Evolutionary conservation across 2,888 invertebrate genomes (phyloP), one percentile per base, ranked within the genome.

Genomic region (Onthophagus sagittarius): DNA sequence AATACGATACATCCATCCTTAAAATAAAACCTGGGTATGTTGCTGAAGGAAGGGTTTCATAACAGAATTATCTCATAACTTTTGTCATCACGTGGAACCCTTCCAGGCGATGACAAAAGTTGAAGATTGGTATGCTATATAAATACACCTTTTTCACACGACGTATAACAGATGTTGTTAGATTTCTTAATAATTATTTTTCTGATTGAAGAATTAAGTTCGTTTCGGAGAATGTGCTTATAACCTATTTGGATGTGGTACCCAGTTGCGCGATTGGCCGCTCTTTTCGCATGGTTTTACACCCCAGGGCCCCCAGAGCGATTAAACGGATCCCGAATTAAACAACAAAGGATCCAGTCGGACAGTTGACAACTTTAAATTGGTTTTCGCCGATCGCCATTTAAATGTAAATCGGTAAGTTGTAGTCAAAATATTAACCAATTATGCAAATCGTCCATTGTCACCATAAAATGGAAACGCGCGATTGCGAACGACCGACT

Each of bases 281-380:
- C 39, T 11, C 39, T 53, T 53, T 53, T 53, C 39, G 39, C 39
- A 53, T 53, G 39, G 39, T 53, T 53, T 53, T 53, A 53, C 39
- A 53, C 39, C 39, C 39, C 39, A 53, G 39, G 39, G 39, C 65
- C 79, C 78, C 80, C 80, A 80, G 78, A 78, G 79, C 82, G 82
- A 82, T 83, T 83, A 83, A 83, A 83, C 81, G 78, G 82, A 83
- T 77, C 82, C 82, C 81, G 80, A 84, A 84, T 84, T 84, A 84
- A 83, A 83, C 82, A 83, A 85, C 85, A 85, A 85, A 84, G 84
- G 85, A 83, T 80, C 80, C 85, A 82, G 82, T 84, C 84, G 84
- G 83, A 85, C 85, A 84, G 82, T 84, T 85, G 85, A 85, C 85
- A 85, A 85, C 82, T 85, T 85, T 84, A 85, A 85, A 85, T 85